phyloP scores from a whole-genome alignment of 2,888 invertebrate genomes.

The Cyrtodaria siliqua region DNA sequence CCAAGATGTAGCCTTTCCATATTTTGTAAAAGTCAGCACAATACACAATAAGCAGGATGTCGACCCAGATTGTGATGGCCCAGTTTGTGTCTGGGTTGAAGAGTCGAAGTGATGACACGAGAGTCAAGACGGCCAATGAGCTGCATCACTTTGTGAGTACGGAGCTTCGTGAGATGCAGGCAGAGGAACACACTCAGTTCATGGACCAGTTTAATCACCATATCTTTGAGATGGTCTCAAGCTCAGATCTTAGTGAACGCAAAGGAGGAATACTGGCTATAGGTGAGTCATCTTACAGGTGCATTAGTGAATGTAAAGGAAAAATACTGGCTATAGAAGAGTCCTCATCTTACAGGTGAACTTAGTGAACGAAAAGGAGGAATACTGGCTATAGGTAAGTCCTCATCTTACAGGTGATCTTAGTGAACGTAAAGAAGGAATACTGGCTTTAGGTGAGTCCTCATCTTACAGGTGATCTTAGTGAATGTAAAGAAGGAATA shows the following conservation, averaged over 20 bases:
- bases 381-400: too few relatives aligned
- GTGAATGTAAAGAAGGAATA: too few relatives aligned
- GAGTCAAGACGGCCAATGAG: slow-evolving; percentile 95
- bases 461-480: too few relatives aligned
- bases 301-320: not conserved
- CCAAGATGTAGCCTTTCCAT: too few relatives aligned
- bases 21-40: too few relatives aligned
- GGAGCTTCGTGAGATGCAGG: slow-evolving; percentile 87
- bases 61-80: slow-evolving; percentile 57
- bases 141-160: slow-evolving; percentile 95
- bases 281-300: too few relatives aligned
- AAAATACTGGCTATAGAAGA: too few relatives aligned
- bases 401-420: too few relatives aligned
- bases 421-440: too few relatives aligned
- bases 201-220: slow-evolving; percentile 98
- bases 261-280: slow-evolving; percentile 98
- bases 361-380: too few relatives aligned
- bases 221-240: slow-evolving; percentile 98
- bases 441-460: too few relatives aligned
- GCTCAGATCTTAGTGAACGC: slow-evolving; percentile 96
- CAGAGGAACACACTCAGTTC: slow-evolving; percentile 95
- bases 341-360: too few relatives aligned
- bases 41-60: slow-evolving; percentile 44
- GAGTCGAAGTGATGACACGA: slow-evolving; percentile 94
- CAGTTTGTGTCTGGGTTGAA: slow-evolving; percentile 93